Base-by-base conservation (phyloP, 2,888 invertebrate genomes). In the Acleris sparsana region DNA sequence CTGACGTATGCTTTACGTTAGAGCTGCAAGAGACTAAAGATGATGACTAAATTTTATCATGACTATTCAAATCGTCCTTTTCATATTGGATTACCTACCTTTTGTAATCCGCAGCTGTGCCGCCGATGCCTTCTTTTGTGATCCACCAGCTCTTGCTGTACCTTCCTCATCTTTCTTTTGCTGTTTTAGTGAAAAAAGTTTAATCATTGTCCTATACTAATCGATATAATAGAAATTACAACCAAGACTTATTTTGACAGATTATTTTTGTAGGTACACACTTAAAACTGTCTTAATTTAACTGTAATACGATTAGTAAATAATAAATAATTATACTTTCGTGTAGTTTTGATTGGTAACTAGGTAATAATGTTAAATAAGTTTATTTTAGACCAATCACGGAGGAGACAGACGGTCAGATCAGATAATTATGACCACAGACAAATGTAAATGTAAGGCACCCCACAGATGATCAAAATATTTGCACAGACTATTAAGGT, bases 131-230 rank as follows among this genome's bases (percentile, higher is more conserved):
- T 98, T 98, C 93, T 98, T 97, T 89, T 97, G 97, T 77, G 97
- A 96, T 74, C 92, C 92, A 69, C 92, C 93, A 71, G 91, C 89
- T 81, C 93, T 85, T 70, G 93, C 85, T 72, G 94, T 95, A 77
- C 96, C 95, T 89, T 97, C 97, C 83, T 97, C 98, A 94, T 99
- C 98, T 94, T 99, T 99, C 94, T 98, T 98, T 93, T 99, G 98
- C 94, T 99, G 98, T 94, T 99, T 99, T 86, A 99, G 93, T 76
- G 99, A 98, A 94, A 99, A 99, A 93, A 99, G 94, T 95, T 98
- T 99, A 90, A 99, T 98, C 99, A 99, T 99, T 87, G 85, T 92
- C 88, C 86, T 92, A 89, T 83, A 76, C 86, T 87, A 86, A 86
- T 87, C 85, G 80, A 84, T 85, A 84, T 82, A 85, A 86, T 73